phyloP scores from a whole-genome alignment of 2,888 invertebrate species.

The Urechis unicinctus region DNA sequence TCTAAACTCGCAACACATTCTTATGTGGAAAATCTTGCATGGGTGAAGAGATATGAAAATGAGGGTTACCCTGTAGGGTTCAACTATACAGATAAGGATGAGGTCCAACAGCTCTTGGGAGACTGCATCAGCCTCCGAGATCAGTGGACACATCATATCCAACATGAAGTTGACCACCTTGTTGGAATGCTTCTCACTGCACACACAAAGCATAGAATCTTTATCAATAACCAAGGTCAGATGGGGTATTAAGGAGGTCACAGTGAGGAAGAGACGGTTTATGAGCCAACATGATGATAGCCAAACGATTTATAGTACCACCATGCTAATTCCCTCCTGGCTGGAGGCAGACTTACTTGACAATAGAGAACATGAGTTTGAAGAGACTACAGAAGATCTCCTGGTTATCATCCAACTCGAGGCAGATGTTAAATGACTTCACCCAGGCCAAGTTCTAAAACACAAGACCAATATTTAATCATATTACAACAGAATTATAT shows the following conservation, averaged over 20 bases:
- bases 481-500: too few relatives aligned
- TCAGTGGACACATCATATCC: slow-evolving; percentile 87
- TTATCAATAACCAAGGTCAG: slow-evolving; percentile 3
- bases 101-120: slow-evolving; percentile 90
- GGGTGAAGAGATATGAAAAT: too few relatives aligned
- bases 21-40: too few relatives aligned
- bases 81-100: slow-evolving; percentile 87
- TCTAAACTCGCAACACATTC: too few relatives aligned
- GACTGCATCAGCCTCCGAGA: slow-evolving; percentile 91
- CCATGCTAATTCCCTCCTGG: background rate
- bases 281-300: slow-evolving; percentile 67
- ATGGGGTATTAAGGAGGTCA: slow-evolving; percentile 46
- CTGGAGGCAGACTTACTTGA: slow-evolving; percentile 83
- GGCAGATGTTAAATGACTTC: slow-evolving; percentile 97
- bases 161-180: slow-evolving; percentile 96
- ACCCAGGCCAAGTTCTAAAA: slow-evolving; percentile 82
- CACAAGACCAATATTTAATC: too few relatives aligned
- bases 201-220: slow-evolving; percentile 9
- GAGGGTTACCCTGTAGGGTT: slow-evolving; percentile 63
- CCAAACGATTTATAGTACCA: background rate
- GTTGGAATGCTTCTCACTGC: slow-evolving; percentile 86
- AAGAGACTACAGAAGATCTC: slow-evolving; percentile 92
- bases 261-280: slow-evolving; percentile 88
- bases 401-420: slow-evolving; percentile 94
- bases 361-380: slow-evolving; percentile 88